Conservation (phyloP, 2,113 vertebrate species). For the Brachyhypopomus occidentalis region DNA sequence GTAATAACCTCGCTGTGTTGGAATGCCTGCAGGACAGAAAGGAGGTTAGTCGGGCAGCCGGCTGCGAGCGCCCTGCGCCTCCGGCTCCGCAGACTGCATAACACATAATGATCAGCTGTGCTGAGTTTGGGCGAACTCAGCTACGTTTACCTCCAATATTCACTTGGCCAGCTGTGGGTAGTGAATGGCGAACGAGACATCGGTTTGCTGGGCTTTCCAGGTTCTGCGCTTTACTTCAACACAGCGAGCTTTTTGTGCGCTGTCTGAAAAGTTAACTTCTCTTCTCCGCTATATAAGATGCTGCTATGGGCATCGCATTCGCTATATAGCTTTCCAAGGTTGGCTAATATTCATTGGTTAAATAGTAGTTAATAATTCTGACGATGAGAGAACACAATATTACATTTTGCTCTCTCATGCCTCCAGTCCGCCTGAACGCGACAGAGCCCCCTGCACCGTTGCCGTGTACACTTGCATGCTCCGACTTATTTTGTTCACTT, state of each 20-base stretch:
- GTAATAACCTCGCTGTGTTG: constrained; percentile 86
- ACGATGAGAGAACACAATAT: neutral
- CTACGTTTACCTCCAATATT: neutral
- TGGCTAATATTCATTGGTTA: neutral
- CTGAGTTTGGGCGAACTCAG: neutral
- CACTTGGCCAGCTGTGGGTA: neutral
- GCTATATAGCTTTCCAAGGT: too few species aligned
- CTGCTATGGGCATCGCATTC: neutral
- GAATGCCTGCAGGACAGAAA: constrained; percentile 86
- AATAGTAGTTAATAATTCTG: neutral
- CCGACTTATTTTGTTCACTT: neutral
- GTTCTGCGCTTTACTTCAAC: too few species aligned
- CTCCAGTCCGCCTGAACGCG: neutral
- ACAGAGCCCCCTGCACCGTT: neutral
- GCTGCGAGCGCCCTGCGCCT: too few species aligned
- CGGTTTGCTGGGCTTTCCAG: too few species aligned
- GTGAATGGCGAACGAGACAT: too few species aligned
- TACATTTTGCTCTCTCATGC: neutral
- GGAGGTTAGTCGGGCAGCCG: constrained; percentile 73
- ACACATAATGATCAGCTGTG: neutral
- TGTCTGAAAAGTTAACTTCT: too few species aligned
- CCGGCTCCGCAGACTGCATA: too few species aligned
- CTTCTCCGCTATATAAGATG: too few species aligned
- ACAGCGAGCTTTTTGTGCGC: too few species aligned
- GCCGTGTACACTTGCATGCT: neutral